Percentiles rank a stretch among this genome's conserved stretches.
Evolutionary conservation across 2,797 vertebrate species (phyloP).

Genomic region (Gephyroberyx darwinii): DNA sequence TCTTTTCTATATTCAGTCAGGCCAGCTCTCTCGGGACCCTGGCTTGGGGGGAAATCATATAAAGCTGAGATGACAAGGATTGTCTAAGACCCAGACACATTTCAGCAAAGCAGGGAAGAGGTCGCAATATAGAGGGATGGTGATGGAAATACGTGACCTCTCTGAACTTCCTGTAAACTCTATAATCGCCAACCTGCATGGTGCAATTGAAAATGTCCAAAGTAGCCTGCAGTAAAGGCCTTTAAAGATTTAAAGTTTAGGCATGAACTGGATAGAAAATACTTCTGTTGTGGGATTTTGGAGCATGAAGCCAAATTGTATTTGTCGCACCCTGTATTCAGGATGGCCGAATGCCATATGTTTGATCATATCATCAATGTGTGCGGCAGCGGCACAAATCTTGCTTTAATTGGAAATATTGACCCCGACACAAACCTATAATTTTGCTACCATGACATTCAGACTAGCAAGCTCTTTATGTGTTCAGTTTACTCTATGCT

Average conservation of each 20-base stretch:
- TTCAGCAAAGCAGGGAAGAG: conserved; percentile 38
- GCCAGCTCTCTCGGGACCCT: conserved; percentile 50
- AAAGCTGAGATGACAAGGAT: conserved; percentile 56
- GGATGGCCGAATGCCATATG: no score
- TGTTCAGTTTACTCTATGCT: conserved; percentile 51
- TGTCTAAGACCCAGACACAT: conserved; percentile 35
- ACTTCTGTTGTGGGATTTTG: not conserved
- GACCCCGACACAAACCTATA: not conserved
- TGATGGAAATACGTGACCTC: conserved; percentile 26
- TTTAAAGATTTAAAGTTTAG: conserved; percentile 12
- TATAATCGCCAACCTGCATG: not conserved
- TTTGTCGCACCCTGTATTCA: no score
- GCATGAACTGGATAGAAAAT: not conserved
- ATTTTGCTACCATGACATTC: not conserved
- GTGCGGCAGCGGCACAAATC: no score
- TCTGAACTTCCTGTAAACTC: conserved; percentile 28
- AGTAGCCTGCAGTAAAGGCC: not conserved
- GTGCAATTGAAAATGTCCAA: conserved; percentile 6
- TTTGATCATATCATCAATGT: no score
- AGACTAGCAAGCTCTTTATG: not conserved
- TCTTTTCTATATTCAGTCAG: conserved; percentile 68
- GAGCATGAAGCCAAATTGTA: no score
- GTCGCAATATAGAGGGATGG: conserved; percentile 3
- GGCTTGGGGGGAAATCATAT: conserved; percentile 35
- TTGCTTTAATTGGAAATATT: no score